These are phyloP conservation scores for Turnix velox DNA, from an alignment of 2,113 vertebrate species.

Conservation along the genomic window DNA sequence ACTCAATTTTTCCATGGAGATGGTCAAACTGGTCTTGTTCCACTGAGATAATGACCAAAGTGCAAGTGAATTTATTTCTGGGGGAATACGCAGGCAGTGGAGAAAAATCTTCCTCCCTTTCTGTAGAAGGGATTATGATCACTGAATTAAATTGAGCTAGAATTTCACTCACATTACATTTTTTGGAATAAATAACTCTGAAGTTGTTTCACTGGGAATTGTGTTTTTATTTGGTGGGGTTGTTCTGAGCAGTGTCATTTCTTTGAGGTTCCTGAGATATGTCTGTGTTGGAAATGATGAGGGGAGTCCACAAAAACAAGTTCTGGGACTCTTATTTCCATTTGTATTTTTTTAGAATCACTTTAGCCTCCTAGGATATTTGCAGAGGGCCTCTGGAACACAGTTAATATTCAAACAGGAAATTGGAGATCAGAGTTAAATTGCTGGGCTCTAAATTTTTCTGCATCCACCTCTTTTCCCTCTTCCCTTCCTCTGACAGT, in stretches of 20 bases:
- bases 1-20: accelerated
- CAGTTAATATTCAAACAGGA: background rate
- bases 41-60: background rate
- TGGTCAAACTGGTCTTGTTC: background rate
- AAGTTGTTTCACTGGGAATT: background rate
- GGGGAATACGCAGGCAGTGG: accelerated
- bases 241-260: background rate
- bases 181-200: background rate
- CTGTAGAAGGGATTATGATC: background rate
- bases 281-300: background rate
- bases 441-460: conserved; percentile 63
- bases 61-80: background rate
- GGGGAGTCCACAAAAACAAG: background rate
- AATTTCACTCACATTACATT: background rate
- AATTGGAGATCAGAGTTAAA: conserved; percentile 42
- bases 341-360: background rate
- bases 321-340: background rate
- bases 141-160: background rate
- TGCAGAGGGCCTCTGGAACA: background rate
- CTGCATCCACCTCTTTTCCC: conserved; percentile 49
- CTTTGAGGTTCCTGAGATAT: background rate
- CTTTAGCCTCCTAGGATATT: background rate
- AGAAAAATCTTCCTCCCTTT: background rate
- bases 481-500: conserved; percentile 68
- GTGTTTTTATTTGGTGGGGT: background rate